phyloP scores from a whole-genome alignment of 2,113 vertebrate species.

The human (Homo sapiens) region DNA sequence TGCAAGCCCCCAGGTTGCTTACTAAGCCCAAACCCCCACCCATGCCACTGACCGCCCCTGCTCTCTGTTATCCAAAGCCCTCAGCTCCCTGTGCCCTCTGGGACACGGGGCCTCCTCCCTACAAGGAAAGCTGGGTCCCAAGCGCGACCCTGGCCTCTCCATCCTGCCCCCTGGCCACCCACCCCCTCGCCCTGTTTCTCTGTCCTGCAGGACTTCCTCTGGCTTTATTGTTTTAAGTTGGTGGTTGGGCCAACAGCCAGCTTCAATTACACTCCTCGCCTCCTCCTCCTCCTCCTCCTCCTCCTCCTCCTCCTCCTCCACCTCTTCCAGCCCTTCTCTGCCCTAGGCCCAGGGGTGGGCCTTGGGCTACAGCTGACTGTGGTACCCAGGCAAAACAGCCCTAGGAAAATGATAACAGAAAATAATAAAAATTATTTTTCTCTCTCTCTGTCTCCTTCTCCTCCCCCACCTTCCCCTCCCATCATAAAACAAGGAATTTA shows the following conservation, averaged over 20 bases:
- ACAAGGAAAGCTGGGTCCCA: background rate
- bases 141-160: background rate
- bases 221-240: constrained; percentile 81
- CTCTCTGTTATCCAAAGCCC: background rate
- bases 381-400: background rate
- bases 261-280: constrained; percentile 76
- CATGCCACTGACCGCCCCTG: rapidly evolving
- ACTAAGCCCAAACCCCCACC: rapidly evolving
- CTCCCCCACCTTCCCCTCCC: constrained; percentile 10
- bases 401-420: background rate
- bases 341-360: background rate
- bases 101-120: rapidly evolving
- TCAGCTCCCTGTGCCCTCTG: background rate
- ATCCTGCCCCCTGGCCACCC: background rate
- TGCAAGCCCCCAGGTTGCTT: rapidly evolving
- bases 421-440: background rate
- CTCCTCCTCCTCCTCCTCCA: constrained; percentile 48
- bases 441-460: constrained; percentile 42
- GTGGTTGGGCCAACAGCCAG: constrained; percentile 78
- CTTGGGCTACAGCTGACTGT: background rate
- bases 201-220: constrained; percentile 77
- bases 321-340: constrained; percentile 13
- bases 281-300: background rate
- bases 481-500: constrained; percentile 65
- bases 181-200: constrained; percentile 66